Evolutionary conservation across 2,797 vertebrate species (phyloP).

Genomic region (Notolabrus celidotus): DNA sequence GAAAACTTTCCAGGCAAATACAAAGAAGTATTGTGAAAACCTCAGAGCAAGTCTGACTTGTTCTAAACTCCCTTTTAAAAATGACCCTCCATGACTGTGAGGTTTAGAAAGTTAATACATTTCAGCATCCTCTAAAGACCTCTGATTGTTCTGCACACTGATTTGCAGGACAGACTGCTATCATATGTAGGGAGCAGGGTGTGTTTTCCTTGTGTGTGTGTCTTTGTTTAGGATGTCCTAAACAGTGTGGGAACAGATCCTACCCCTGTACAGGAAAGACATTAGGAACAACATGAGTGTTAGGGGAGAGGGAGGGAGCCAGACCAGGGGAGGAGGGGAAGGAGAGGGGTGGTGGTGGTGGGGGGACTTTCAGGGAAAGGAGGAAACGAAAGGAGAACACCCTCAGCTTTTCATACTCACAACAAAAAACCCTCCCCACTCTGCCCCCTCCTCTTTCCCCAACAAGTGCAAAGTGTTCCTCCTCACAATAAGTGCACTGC

Average conservation of each 20-base stretch:
- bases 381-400: constrained; percentile 81
- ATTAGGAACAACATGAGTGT: constrained; percentile 60
- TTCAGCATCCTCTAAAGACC: too few relatives aligned
- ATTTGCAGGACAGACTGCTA: background rate
- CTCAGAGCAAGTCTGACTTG: too few relatives aligned
- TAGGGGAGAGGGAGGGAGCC: constrained; percentile 31
- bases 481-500: constrained; percentile 66
- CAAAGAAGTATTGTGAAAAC: too few relatives aligned
- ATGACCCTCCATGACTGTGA: too few relatives aligned
- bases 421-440: constrained; percentile 41
- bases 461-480: constrained; percentile 58
- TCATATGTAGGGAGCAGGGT: constrained; percentile 4
- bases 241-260: constrained; percentile 69
- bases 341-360: too few relatives aligned
- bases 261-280: constrained; percentile 69
- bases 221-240: constrained; percentile 50
- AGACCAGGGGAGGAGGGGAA: background rate
- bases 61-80: too few relatives aligned
- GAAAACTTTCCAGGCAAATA: too few relatives aligned
- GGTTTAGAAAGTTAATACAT: too few relatives aligned
- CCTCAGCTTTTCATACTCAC: constrained; percentile 68
- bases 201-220: constrained; percentile 36
- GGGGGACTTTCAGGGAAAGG: constrained; percentile 75
- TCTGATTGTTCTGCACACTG: background rate
- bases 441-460: constrained; percentile 7